Percentiles rank a stretch among this genome's conserved stretches.
phyloP scores from a whole-genome alignment of 2,888 invertebrate genomes.

The Tiliacea citrago region DNA sequence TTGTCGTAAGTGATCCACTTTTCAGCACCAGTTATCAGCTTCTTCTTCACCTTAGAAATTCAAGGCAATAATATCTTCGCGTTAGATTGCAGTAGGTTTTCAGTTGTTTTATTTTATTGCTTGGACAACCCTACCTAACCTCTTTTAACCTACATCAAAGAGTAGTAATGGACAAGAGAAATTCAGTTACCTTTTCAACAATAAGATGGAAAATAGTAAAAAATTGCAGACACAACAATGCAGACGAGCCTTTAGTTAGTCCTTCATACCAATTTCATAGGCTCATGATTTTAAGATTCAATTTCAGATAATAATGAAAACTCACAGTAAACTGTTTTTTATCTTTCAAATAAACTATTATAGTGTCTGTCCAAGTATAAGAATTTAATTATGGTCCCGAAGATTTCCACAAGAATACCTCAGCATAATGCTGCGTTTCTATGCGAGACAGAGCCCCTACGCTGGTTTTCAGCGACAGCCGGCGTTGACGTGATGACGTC shows the following conservation, averaged over 20 bases:
- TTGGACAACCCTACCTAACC: neutral
- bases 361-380: neutral
- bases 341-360: conserved; percentile 16
- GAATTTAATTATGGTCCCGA: too few species aligned
- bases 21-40: too few species aligned
- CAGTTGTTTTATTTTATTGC: neutral
- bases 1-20: too few species aligned
- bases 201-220: neutral
- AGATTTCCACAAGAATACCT: too few species aligned
- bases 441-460: too few species aligned
- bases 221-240: neutral
- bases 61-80: too few species aligned
- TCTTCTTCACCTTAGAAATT: too few species aligned
- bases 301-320: conserved; percentile 46
- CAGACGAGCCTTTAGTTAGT: neutral
- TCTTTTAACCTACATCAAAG: neutral
- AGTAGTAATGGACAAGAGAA: neutral
- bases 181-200: neutral
- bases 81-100: neutral
- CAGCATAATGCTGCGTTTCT: too few species aligned
- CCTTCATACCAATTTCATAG: conserved; percentile 29
- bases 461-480: too few species aligned
- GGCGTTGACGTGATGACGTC: too few species aligned
- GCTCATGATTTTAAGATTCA: conserved; percentile 45
- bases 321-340: conserved; percentile 18